Base-by-base conservation (phyloP, 1,140 invertebrate species). In the Dryas iulia region DNA sequence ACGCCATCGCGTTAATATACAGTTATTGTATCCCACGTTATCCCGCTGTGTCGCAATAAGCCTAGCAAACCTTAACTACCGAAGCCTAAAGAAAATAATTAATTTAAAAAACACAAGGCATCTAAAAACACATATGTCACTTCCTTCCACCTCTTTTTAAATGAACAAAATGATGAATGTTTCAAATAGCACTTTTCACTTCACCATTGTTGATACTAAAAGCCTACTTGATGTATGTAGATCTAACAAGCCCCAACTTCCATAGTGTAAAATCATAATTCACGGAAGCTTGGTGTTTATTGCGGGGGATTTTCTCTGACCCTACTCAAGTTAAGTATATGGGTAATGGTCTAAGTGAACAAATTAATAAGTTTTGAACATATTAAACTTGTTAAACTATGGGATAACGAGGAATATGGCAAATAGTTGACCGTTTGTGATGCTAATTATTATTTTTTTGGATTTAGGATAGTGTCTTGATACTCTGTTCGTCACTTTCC, bases 281-380 rank as follows among this genome's bases (percentile, higher is more conserved):
- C 28, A 63, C 12, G 52, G 21, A 59, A 31, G 30, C 31, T 53
- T 39, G 47, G 66, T 68, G 66, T 68, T 68, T 61, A 68, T 57
- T 56, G 66, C 56, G 35, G 56, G 33, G 53, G 52, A 60, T 18
- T n/a, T 25, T 61, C 35, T 52, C 24, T 56, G 59, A 68, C 66
- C 66, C 66, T 61, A 26, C 31, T 68, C 53, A 31, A 61, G 26
- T 60, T 7, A 57, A 65, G 64, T 65, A 56, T 14, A 64, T 54
- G 25, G 35, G n/a, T 3, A 18, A 18, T 65, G 63, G 71, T 63
- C 8, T 23, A 63, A 63, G 47, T 47, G 39, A 21, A 21, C 18
- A 47, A 47, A 47, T 47, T 21, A 21, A 47, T 47, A 47, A 47
- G 14, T 21, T 47, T 47, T 21, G 39, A 18, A 10, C 14, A 47